A percentile compares a stretch with the other conserved stretches of the same genome.
phyloP scores from a whole-genome alignment of 2,888 invertebrate species.

The Phyto melanocephala region DNA sequence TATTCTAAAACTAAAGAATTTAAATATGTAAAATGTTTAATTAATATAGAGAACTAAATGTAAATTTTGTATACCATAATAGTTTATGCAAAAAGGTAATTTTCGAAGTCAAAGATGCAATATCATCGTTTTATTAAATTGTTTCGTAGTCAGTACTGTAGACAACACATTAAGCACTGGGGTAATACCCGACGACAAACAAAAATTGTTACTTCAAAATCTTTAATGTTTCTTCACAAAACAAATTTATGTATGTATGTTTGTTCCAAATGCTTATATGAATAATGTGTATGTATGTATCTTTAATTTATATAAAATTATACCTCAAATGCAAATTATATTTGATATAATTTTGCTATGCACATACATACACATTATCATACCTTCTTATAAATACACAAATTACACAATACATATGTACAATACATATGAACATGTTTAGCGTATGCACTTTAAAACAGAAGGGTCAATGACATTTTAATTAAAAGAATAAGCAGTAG shows the following conservation, averaged over 20 bases:
- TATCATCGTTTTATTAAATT: too few species aligned
- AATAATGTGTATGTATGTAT: slow-evolving; percentile 6
- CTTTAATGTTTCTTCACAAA: slow-evolving; percentile 28
- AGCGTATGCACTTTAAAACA: neutral
- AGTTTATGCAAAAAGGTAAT: too few species aligned
- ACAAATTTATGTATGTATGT: neutral
- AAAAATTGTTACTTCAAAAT: slow-evolving; percentile 45
- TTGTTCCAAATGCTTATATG: neutral
- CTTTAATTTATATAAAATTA: slow-evolving; percentile 50
- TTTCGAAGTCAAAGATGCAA: too few species aligned
- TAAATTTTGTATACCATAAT: too few species aligned
- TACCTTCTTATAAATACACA: too few species aligned
- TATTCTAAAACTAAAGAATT: too few species aligned
- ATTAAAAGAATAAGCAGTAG: slow-evolving; percentile 31
- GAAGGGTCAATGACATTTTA: slow-evolving; percentile 42
- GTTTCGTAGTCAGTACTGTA: too few species aligned
- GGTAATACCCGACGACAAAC: neutral
- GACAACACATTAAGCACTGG: too few species aligned
- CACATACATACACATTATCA: neutral
- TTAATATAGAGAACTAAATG: too few species aligned
- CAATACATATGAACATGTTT: neutral
- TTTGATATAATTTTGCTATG: slow-evolving; percentile 52
- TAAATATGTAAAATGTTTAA: too few species aligned
- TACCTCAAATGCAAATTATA: slow-evolving; percentile 58
- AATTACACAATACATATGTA: neutral